Base-by-base conservation (phyloP, 1,140 invertebrate species). In the Protaetia brevitarsis region DNA sequence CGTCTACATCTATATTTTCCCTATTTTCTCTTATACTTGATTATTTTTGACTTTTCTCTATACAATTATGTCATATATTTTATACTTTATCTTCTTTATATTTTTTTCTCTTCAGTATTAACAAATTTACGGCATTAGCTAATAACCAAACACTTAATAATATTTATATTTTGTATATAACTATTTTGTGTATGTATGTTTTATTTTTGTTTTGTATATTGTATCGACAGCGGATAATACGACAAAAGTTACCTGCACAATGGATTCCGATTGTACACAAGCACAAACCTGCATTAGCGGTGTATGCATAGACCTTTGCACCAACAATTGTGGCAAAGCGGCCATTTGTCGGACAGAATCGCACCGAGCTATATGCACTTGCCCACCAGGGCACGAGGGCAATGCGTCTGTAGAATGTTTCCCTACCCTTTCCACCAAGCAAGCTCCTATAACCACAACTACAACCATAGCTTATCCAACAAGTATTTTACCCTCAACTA, bases 221-320 rank as follows among this genome's bases (percentile, higher is more conserved):
- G 66, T 79, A 80, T 80, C 76, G 80, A 79, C 82, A 84, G 80
- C 78, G 74, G 75, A 73, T 68, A 79, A 77, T 72, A 75, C 78
- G 75, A 78, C 77, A 71, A 75, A 78, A 69, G 74, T 79, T 75
- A 78, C 74, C 73, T 87, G 85, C 83, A 82, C 81, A 71, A 79
- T 79, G 76, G 82, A 89, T 78, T 80, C 82, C 72, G 85, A 90
- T 72, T 91, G 88, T 81, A 83, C 81, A 73, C 82, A 85, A 71
- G 81, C 80, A 77, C 80, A 86, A 74, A 83, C 84, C 75, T 90
- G 88, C 81, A 79, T 87, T 73, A 79, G 80, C 69, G 82, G 83
- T 66, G 79, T 81, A 77, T 91, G 89, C 79, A 77, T 82, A 75
- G 85, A 89, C 80, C 86, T 85, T 67, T 90, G 89, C 78, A 80